Evolutionary conservation across 2,888 invertebrate species (phyloP).

Genomic region (Mimachlamys varia): DNA sequence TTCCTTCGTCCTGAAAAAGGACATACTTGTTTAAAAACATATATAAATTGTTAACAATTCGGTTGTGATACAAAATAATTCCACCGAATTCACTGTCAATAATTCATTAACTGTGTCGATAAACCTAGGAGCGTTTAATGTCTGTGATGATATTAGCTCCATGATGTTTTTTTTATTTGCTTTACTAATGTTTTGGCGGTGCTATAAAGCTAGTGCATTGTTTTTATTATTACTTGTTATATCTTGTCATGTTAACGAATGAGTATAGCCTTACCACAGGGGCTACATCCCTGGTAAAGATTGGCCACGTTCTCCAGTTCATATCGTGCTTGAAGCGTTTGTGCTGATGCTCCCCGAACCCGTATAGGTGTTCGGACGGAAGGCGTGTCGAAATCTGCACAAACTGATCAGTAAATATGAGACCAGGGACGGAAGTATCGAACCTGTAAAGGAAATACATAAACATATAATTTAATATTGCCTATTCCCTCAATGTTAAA

Average conservation of each 20-base stretch:
- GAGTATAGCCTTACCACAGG: slow-evolving; percentile 57
- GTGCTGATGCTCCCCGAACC: slow-evolving; percentile 77
- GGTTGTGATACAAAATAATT: too few relatives aligned
- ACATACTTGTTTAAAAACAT: neutral
- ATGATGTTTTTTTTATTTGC: too few relatives aligned
- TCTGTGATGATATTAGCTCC: too few relatives aligned
- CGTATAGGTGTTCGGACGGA: slow-evolving; percentile 69
- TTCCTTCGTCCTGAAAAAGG: slow-evolving; percentile 51
- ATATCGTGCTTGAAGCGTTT: slow-evolving; percentile 69
- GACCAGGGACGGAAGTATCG: slow-evolving; percentile 64
- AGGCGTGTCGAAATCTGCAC: slow-evolving; percentile 71
- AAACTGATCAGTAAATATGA: slow-evolving; percentile 70
- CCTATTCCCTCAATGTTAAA: too few relatives aligned
- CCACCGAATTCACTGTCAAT: too few relatives aligned
- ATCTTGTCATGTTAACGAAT: too few relatives aligned
- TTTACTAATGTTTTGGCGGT: too few relatives aligned
- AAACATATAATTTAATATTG: neutral
- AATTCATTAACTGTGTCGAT: too few relatives aligned
- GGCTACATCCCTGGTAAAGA: slow-evolving; percentile 74
- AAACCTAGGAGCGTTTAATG: too few relatives aligned
- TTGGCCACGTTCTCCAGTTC: slow-evolving; percentile 73
- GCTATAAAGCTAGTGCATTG: too few relatives aligned
- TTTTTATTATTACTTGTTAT: too few relatives aligned
- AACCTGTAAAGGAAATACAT: slow-evolving; percentile 58
- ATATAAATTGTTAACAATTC: too few relatives aligned